Evolutionary conservation across 2,797 vertebrate genomes (phyloP).

Genomic region (Clamator glandarius): DNA sequence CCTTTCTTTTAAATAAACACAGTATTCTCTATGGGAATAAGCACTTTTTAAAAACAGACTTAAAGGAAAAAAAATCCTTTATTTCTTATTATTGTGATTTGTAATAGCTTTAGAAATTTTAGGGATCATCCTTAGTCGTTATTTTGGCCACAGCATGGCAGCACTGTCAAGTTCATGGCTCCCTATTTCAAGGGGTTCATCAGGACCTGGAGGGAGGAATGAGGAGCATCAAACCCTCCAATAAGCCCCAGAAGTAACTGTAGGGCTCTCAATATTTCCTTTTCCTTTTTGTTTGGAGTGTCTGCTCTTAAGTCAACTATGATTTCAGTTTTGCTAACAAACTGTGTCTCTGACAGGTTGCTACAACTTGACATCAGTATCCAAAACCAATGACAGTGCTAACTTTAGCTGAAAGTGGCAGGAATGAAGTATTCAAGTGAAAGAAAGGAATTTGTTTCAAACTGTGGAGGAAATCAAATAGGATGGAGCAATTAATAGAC

Average conservation of each 20-base stretch:
- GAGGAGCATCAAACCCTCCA: background rate
- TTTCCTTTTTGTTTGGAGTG: background rate
- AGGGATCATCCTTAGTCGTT: background rate
- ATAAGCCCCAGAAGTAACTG: background rate
- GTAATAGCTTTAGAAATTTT: background rate
- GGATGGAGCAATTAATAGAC: background rate
- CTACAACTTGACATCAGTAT: background rate
- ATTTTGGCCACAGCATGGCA: background rate
- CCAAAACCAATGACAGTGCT: background rate
- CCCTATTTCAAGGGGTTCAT: background rate
- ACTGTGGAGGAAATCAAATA: background rate
- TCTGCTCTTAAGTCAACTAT: background rate
- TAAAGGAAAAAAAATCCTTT: background rate
- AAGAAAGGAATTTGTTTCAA: background rate
- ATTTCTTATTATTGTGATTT: background rate
- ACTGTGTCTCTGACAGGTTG: background rate
- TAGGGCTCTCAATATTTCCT: background rate
- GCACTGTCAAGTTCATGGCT: accelerated
- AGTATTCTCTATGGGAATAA: background rate
- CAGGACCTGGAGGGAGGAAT: background rate
- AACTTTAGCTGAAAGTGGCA: background rate
- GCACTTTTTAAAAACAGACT: background rate
- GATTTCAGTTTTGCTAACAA: background rate
- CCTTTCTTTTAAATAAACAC: background rate
- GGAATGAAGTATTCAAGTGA: background rate